Conservation (phyloP, 1,140 invertebrate genomes). For the Augochlora pura region DNA sequence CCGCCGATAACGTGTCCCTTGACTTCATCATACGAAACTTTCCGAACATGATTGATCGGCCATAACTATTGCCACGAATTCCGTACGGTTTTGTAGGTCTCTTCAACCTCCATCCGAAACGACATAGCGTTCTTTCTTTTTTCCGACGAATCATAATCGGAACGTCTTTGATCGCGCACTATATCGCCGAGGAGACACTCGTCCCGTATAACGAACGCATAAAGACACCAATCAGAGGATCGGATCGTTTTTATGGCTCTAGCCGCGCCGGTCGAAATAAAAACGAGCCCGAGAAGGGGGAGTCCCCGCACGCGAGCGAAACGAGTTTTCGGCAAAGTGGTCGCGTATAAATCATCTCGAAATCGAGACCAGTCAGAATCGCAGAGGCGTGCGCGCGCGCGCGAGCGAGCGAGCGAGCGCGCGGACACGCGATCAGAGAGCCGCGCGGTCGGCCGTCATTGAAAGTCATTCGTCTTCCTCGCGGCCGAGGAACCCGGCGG, state of each 20-base stretch:
- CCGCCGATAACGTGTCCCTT: too few species aligned
- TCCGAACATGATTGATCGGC: too few species aligned
- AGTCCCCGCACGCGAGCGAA: background rate
- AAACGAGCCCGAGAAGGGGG: background rate
- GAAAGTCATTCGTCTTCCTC: constrained; percentile 62
- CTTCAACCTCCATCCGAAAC: too few species aligned
- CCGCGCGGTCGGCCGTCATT: constrained; percentile 44
- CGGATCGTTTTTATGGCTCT: background rate
- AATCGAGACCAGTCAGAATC: constrained; percentile 29
- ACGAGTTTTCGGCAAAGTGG: background rate
- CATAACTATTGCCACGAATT: too few species aligned
- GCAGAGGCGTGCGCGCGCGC: constrained; percentile 26
- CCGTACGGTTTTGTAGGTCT: too few species aligned
- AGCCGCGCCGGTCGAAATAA: background rate
- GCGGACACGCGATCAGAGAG: constrained; percentile 33
- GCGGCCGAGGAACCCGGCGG: background rate
- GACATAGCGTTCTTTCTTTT: too few species aligned
- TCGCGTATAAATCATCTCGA: constrained; percentile 27
- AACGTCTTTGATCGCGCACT: too few species aligned
- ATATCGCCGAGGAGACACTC: too few species aligned
- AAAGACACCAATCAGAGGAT: background rate
- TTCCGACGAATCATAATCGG: too few species aligned
- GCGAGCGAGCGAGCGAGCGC: too few species aligned
- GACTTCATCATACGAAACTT: too few species aligned
- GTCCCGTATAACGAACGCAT: background rate